Conservation (phyloP, 2,113 vertebrate species). For the Sisor rabdophorus region DNA sequence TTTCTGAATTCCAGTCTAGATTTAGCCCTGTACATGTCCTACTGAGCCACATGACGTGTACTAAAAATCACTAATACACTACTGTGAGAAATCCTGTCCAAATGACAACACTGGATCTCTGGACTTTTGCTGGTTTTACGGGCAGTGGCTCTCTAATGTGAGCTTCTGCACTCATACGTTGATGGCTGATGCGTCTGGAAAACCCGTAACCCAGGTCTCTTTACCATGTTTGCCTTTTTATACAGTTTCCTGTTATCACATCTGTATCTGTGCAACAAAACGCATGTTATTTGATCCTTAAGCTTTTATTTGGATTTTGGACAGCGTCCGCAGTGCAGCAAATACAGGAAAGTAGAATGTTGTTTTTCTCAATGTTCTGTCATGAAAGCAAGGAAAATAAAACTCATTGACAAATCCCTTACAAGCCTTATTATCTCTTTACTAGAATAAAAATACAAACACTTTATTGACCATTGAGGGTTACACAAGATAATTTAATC, state of each 20-base stretch:
- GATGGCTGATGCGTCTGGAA: background rate
- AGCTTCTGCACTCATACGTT: background rate
- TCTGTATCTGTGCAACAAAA: background rate
- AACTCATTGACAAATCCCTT: background rate
- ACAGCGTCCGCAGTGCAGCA: background rate
- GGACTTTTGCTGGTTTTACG: background rate
- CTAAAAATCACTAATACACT: constrained; percentile 42
- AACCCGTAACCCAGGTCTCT: background rate
- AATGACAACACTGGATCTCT: constrained; percentile 4
- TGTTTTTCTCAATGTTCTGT: background rate
- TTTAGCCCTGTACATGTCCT: background rate
- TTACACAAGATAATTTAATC: background rate
- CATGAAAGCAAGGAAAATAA: constrained; percentile 32
- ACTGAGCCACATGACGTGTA: constrained; percentile 13
- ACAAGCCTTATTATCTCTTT: too few species aligned
- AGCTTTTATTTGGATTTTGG: background rate
- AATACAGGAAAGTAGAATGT: background rate
- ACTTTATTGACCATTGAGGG: too few species aligned
- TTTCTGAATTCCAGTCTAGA: background rate
- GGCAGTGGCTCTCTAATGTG: too few species aligned
- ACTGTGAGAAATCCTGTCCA: constrained; percentile 30
- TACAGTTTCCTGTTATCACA: constrained; percentile 23
- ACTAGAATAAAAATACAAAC: too few species aligned
- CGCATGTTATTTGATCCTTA: background rate
- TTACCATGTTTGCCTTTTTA: constrained; percentile 29